phyloP scores from a whole-genome alignment of 2,113 vertebrate species.

The Carassius auratus region DNA sequence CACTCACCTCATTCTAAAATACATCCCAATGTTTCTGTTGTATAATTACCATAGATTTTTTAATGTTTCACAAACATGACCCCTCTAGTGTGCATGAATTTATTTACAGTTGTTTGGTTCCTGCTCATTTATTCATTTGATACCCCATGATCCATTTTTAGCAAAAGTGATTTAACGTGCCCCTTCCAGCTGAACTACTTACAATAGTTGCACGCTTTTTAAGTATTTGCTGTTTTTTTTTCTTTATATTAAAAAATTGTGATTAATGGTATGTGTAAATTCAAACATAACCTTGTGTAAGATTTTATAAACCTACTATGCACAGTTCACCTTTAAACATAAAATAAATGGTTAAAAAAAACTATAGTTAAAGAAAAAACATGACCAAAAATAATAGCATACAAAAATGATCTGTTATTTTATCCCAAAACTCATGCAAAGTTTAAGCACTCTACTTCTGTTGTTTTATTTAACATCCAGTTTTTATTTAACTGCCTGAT shows the following conservation, averaged over 20 bases:
- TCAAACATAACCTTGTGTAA: not conserved
- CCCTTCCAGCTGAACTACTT: conserved; percentile 36
- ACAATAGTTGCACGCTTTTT: conserved; percentile 51
- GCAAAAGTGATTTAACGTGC: conserved; percentile 61
- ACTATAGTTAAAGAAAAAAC: not conserved
- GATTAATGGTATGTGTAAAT: not conserved
- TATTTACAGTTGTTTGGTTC: conserved; percentile 20
- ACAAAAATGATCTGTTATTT: not conserved
- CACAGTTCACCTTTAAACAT: not conserved
- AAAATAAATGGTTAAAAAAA: not conserved
- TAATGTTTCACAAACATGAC: conserved; percentile 10
- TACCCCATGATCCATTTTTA: conserved; percentile 41
- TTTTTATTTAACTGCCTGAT: conserved; percentile 54
- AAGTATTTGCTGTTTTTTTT: conserved; percentile 47
- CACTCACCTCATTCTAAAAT: conserved; percentile 27
- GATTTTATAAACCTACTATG: not conserved
- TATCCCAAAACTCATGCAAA: not conserved
- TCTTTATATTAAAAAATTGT: not conserved
- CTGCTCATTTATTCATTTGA: conserved; percentile 13
- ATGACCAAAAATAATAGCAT: not conserved
- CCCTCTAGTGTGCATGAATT: not conserved
- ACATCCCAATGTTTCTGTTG: not conserved
- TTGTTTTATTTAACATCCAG: conserved; percentile 35
- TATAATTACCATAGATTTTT: not conserved
- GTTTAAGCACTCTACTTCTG: conserved; percentile 18